Base-by-base conservation (phyloP, 2,797 vertebrate species). In the Sebastes hubbsi region DNA sequence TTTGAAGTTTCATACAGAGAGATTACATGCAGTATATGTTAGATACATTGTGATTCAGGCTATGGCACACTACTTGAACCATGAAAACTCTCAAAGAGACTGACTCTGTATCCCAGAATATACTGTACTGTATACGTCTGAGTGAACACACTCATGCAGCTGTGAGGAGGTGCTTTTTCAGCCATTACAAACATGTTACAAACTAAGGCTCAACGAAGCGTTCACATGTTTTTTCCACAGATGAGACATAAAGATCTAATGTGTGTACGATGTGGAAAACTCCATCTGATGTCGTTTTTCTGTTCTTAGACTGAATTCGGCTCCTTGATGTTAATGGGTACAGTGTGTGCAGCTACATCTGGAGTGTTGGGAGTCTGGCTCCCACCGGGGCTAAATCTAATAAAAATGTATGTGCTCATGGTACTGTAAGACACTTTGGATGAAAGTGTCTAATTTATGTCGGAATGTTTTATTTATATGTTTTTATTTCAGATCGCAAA, bases 221-320 rank as follows among this genome's bases (percentile, higher is more conserved):
- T 86, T 69, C 82, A 81, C 69, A 52, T 66, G 69, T 76, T 82
- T 78, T 77, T 64, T 55, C 82, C 82, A 86, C 83, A 91, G 82
- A 89, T 86, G 82, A 84, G 84, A 84, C 78, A 66, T 55, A 79
- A 62, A 74, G 38, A 70, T 80, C 62, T 76, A 87, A 85, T 75
- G 78, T 80, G 84, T 85, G 68, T 81, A 71, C 72, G 29, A 60
- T 25, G 63, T 86, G 80, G 69, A 90, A 91, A 91, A 80, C 79
- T 69, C 69, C 84, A 84, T 91, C 84, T 75, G 82, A 89, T 85
- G 89, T 84, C 22, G 66, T 72, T 74, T 78, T 68, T 61, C 60
- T 61, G 16, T 20, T 62, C 52, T 25, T 3, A 52, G 32, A 38
- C 24, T 30, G 65, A 27, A 3, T 74, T 25, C 64, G 54, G 59